Evolutionary conservation across 2,888 invertebrate species (phyloP).

Genomic region (Harpagoxenus sublaevis): DNA sequence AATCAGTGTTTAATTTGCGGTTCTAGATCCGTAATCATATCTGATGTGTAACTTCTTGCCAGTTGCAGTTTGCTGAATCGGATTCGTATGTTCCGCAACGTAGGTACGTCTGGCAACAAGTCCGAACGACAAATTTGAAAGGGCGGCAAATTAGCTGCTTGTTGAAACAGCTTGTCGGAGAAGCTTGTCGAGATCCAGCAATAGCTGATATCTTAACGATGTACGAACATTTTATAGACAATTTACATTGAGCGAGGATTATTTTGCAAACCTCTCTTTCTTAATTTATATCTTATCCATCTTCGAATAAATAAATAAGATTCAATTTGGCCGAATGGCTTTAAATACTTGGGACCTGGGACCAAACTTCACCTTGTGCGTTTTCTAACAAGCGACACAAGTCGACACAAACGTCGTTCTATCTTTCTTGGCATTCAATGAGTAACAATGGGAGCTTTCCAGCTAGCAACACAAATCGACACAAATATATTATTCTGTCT

Average conservation of each 20-base stretch:
- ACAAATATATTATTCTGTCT: no score
- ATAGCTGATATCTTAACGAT: background rate
- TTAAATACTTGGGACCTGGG: background rate
- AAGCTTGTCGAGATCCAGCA: background rate
- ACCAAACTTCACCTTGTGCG: background rate
- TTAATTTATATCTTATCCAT: background rate
- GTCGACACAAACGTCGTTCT: no score
- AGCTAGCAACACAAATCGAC: no score
- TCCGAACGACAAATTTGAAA: background rate
- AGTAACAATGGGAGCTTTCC: no score
- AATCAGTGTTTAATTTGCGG: slow-evolving; percentile 42
- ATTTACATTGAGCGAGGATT: no score
- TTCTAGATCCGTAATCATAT: slow-evolving; percentile 20
- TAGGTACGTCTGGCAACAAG: background rate
- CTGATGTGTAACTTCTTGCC: slow-evolving; percentile 21
- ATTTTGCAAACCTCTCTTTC: background rate
- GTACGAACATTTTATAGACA: no score
- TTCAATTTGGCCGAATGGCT: background rate
- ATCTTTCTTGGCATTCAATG: no score
- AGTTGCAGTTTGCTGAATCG: background rate
- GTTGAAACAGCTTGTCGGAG: no score
- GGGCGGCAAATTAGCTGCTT: background rate
- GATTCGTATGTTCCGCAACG: background rate
- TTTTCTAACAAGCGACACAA: no score
- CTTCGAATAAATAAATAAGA: background rate